Conservation (phyloP, 1,140 invertebrate species). For the Eueides isabella region DNA sequence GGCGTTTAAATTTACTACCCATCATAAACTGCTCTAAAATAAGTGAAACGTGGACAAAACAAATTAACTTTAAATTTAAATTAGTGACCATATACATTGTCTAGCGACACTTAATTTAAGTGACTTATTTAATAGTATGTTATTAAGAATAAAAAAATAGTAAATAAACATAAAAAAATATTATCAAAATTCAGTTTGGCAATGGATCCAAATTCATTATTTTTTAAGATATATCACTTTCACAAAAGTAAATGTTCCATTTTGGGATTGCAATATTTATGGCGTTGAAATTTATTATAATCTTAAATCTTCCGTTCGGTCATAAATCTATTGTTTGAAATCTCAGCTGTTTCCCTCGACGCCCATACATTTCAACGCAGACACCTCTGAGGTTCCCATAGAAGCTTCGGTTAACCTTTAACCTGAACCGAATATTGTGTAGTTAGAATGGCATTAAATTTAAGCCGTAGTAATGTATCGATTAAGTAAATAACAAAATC, state of each 20-base stretch:
- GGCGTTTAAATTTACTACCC: not conserved
- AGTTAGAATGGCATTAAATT: not conserved
- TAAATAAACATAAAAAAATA: too few species aligned
- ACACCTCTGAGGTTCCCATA: constrained; percentile 27
- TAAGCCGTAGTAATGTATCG: not conserved
- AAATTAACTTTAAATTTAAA: too few species aligned
- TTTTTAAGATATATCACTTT: constrained; percentile 1
- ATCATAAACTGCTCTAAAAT: too few species aligned
- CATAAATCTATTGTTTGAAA: constrained; percentile 75
- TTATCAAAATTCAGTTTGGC: too few species aligned
- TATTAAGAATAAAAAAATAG: too few species aligned
- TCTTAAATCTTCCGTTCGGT: constrained; percentile 26
- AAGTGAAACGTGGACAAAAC: too few species aligned
- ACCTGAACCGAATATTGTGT: constrained; percentile 6
- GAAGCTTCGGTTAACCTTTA: constrained; percentile 27
- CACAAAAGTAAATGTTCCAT: not conserved
- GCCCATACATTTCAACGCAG: constrained; percentile 70
- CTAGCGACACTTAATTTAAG: too few species aligned
- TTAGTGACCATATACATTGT: too few species aligned
- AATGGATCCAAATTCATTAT: constrained; percentile 5
- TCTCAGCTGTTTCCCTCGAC: constrained; percentile 68
- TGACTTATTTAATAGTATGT: too few species aligned
- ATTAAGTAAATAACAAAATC: too few species aligned
- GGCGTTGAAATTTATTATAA: constrained; percentile 27
- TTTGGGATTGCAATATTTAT: constrained; percentile 18